Percentiles rank a stretch among this genome's conserved stretches.
phyloP scores from a whole-genome alignment of 2,113 vertebrate genomes.

The Jaculus jaculus region DNA sequence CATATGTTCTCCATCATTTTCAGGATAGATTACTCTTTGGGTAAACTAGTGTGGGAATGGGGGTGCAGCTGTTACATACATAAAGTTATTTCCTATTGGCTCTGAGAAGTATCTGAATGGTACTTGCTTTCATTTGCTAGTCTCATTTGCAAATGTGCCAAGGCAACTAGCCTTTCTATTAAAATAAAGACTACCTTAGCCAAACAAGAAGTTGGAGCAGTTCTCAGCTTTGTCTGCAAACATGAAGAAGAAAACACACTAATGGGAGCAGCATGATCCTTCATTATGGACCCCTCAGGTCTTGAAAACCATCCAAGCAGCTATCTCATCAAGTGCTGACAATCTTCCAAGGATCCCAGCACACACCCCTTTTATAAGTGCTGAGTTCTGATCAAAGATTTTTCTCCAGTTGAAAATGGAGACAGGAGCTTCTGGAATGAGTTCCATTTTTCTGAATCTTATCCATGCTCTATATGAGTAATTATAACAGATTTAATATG shows the following conservation, averaged over 20 bases:
- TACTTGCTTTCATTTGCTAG: slow-evolving; percentile 67
- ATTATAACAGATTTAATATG: slow-evolving; percentile 10
- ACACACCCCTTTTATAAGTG: slow-evolving; percentile 67
- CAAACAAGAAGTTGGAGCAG: slow-evolving; percentile 80
- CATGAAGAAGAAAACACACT: slow-evolving; percentile 75
- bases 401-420: slow-evolving; percentile 37
- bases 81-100: slow-evolving; percentile 57
- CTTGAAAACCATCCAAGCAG: slow-evolving; percentile 79
- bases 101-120: slow-evolving; percentile 57
- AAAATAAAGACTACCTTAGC: slow-evolving; percentile 81
- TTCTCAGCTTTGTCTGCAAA: slow-evolving; percentile 81
- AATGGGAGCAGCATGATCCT: slow-evolving; percentile 79
- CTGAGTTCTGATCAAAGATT: slow-evolving; percentile 60
- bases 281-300: slow-evolving; percentile 79
- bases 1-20: slow-evolving; percentile 44
- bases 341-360: slow-evolving; percentile 76
- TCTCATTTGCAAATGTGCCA: slow-evolving; percentile 75
- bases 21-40: slow-evolving; percentile 18
- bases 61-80: slow-evolving; percentile 2
- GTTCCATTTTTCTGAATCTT: slow-evolving; percentile 43
- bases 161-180: slow-evolving; percentile 77
- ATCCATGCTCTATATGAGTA: slow-evolving; percentile 7
- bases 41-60: not conserved
- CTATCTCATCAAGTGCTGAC: slow-evolving; percentile 78
- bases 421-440: slow-evolving; percentile 40